Evolutionary conservation across 2,797 vertebrate genomes (phyloP), one percentile per base, ranked within the genome.

Genomic region (Poecilia wingei): DNA sequence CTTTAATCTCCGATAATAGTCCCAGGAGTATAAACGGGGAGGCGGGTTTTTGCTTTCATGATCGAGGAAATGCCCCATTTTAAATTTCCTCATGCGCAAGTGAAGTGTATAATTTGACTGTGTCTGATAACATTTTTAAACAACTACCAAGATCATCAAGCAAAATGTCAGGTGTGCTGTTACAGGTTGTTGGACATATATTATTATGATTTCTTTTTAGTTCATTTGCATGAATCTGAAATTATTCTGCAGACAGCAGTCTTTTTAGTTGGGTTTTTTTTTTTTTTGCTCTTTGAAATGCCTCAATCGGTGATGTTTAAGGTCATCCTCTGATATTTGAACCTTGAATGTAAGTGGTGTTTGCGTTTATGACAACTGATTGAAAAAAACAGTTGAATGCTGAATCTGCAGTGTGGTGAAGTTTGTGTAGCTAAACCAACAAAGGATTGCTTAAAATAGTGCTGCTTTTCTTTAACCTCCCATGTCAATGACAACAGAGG

Each of bases 401-500:
- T 53, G 47, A 74, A 41, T 13, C 43, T 8, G 33, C 43, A 45
- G 5, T n/a, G 49, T 74, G 36, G 6, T n/a, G 51, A 28, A 33
- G 41, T 46, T 70, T 79, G 72, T 78, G 74, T 71, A 31, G 69
- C 41, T 28, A 61, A 79, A 79, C 36, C 61, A 84, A 85, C 81
- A 88, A 90, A 83, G 71, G 74, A 61, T 41, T 78, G 72, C 79
- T 86, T 77, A 59, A 84, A 55, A 75, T 43, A 46, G 45, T 41
- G 73, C 36, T 86, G 78, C 81, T 85, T 87, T 77, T 47, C 20
- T 81, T 84, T 88, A 76, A 84, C 73, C 68, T 68, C 68, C 70
- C 43, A 59, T 66, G 68, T 74, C 33, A 72, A 74, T 74, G 79
- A 87, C 91, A 90, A 84, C 87, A 83, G 82, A 86, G 84, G 59